Evolutionary conservation across 2,797 vertebrate species (phyloP), one percentile per base, ranked within the genome.

Genomic region (Margarornis squamiger): DNA sequence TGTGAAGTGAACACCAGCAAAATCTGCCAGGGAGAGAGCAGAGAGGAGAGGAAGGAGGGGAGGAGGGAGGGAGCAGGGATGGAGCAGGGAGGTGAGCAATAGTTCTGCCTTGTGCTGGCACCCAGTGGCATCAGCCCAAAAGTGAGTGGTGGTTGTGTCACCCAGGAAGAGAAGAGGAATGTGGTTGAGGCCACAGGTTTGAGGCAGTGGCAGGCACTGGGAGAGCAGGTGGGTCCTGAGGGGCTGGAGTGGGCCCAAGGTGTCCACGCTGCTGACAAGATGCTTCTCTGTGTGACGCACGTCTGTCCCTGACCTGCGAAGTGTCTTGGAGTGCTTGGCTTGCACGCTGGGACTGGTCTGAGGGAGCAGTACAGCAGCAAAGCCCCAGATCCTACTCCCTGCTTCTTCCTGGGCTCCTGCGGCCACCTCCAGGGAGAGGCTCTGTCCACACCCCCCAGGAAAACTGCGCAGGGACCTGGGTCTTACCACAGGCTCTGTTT

Each of bases 201-300:
- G 62, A 21, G 65, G 30, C 36, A 41, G 48, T 2, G 16, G 24
- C 5, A 2, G 62, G 46, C n/a, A 45, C 71, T 9, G 9, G n/a
- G 49, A 22, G 48, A 32, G 38, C 68, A n/a, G 29, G 38, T 15
- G 52, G n/a, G 20, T 24, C 30, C 70, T 1, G 6, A 19, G 57
- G 43, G 38, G 18, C 34, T 55, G 20, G 14, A 21, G 19, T 2
- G 17, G 29, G 34, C 12, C 38, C 23, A 12, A 18, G 41, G 32
- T 29, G 26, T 10, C 41, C 45, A 0, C 0, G 15, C 49, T 62
- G 66, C 34, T 15, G 52, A 8, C 34, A 2, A 3, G 49, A 9
- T 3, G 9, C 8, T 45, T 3, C 39, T 54, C 4, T 6, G 38
- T 0, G 0, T 6, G 30, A 15, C 0, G 2, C 2, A 0, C 3